Evolutionary conservation across 2,888 invertebrate species (phyloP).

Genomic region (Papilio demoleus): DNA sequence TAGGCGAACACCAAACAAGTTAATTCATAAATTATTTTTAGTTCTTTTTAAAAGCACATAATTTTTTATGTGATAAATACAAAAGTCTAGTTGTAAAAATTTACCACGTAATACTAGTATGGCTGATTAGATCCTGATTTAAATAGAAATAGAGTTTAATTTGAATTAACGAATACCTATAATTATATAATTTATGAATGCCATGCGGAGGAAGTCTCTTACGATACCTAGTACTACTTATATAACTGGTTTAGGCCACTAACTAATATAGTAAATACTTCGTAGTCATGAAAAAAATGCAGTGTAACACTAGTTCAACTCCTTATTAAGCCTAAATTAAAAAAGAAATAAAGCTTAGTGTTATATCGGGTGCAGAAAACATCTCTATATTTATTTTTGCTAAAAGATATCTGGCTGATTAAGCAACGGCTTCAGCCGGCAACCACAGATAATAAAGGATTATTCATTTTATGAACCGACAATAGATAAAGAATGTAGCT

Average conservation of each 20-base stretch:
- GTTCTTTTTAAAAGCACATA: too few species aligned
- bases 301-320: neutral
- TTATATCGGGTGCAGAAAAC: neutral
- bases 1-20: neutral
- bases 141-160: too few species aligned
- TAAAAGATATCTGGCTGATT: conserved; percentile 17
- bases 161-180: too few species aligned
- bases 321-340: neutral
- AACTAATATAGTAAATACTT: neutral
- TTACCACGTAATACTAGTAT: too few species aligned
- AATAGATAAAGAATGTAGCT: conserved; percentile 2
- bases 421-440: conserved; percentile 3
- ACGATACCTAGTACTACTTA: too few species aligned
- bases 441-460: conserved; percentile 15
- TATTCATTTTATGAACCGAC: conserved; percentile 12
- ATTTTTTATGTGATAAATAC: too few species aligned
- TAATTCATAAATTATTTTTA: too few species aligned
- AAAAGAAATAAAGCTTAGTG: conserved; percentile 3
- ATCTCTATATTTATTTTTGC: conserved; percentile 11
- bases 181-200: too few species aligned
- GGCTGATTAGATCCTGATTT: too few species aligned
- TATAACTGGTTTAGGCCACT: neutral
- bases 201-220: too few species aligned
- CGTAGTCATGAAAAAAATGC: neutral
- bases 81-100: too few species aligned